These are phyloP conservation scores for Brachyptera putata DNA, from an alignment of 2,888 invertebrate species.

Conservation along the genomic window DNA sequence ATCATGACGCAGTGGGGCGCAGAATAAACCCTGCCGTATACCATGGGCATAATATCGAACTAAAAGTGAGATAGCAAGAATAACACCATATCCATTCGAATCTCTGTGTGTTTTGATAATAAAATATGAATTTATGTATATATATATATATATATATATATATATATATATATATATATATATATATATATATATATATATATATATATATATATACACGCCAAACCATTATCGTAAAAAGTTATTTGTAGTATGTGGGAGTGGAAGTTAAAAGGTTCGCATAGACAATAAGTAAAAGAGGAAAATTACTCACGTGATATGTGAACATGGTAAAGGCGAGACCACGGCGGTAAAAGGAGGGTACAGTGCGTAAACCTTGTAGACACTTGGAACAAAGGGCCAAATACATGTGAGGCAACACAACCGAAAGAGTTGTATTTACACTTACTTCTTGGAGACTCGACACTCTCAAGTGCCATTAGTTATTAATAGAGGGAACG, in stretches of 20 bases:
- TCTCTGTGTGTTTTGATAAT: constrained; percentile 3
- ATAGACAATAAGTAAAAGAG: not conserved
- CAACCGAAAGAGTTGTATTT: too few species aligned
- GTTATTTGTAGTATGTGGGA: constrained; percentile 1
- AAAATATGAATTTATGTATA: constrained; percentile 16
- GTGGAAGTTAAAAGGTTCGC: constrained; percentile 1
- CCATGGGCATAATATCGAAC: not conserved
- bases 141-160: too few species aligned
- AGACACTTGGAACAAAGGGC: too few species aligned
- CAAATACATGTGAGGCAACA: too few species aligned
- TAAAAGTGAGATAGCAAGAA: not conserved
- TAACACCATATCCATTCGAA: constrained; percentile 6
- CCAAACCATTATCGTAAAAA: constrained; percentile 13
- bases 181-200: too few species aligned
- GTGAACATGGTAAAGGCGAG: constrained; percentile 1
- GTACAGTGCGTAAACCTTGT: too few species aligned
- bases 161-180: too few species aligned
- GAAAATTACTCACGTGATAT: not conserved
- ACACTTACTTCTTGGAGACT: too few species aligned
- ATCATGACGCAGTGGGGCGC: constrained; percentile 7
- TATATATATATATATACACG: too few species aligned
- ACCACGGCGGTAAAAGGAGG: not conserved
- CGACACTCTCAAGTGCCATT: too few species aligned
- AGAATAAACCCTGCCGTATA: not conserved
- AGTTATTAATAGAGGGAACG: too few species aligned